These are phyloP conservation scores for Cephalotes varians DNA, from an alignment of 2,888 invertebrate genomes.

Conservation along the genomic window DNA sequence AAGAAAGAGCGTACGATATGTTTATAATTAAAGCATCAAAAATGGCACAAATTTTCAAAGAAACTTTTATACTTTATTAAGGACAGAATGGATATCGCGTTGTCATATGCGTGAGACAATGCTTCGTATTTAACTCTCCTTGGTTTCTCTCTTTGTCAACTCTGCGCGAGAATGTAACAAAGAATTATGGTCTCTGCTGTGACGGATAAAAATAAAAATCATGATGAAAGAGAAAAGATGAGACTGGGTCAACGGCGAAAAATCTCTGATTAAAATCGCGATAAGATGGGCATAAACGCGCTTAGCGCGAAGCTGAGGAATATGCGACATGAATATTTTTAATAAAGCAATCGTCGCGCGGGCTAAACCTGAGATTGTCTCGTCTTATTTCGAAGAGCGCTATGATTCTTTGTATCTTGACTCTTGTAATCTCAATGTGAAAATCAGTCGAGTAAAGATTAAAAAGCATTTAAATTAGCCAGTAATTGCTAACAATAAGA, in stretches of 20 bases:
- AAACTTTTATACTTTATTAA: slow-evolving; percentile 67
- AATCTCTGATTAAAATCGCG: slow-evolving; percentile 76
- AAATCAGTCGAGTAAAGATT: neutral
- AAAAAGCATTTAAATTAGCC: neutral
- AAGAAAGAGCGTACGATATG: neutral
- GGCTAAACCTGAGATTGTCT: neutral
- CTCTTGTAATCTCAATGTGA: neutral
- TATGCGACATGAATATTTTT: slow-evolving; percentile 56
- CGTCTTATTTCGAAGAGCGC: neutral
- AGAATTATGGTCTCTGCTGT: slow-evolving; percentile 58
- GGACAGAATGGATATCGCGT: slow-evolving; percentile 58
- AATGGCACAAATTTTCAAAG: slow-evolving; percentile 43
- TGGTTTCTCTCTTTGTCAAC: neutral
- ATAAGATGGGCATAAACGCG: neutral
- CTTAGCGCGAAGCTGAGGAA: slow-evolving; percentile 12
- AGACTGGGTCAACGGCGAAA: slow-evolving; percentile 73
- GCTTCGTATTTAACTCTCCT: slow-evolving; percentile 18
- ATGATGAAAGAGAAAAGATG: slow-evolving; percentile 60
- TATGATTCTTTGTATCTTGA: neutral
- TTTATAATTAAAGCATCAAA: slow-evolving; percentile 52
- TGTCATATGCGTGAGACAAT: slow-evolving; percentile 62
- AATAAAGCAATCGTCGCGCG: slow-evolving; percentile 31
- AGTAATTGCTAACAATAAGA: neutral
- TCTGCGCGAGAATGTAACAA: slow-evolving; percentile 64
- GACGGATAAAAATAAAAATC: slow-evolving; percentile 61